Percentiles rank a stretch among this genome's conserved stretches.
Evolutionary conservation across 1,140 invertebrate genomes (phyloP).

Genomic region (Helicoverpa armigera): DNA sequence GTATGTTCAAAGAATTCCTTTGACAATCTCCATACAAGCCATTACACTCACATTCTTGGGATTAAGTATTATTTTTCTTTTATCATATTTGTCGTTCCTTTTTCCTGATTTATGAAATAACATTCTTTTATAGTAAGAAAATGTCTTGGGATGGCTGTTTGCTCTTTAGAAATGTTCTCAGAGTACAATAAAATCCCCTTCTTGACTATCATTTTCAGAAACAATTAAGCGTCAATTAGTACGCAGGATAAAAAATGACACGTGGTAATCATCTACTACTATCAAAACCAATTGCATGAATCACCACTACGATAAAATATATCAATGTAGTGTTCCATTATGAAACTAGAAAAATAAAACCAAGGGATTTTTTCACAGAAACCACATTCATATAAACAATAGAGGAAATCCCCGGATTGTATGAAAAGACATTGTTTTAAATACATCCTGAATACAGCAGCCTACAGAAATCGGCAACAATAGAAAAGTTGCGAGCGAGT

Average conservation of each 20-base stretch:
- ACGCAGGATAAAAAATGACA: too few species aligned
- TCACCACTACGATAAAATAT: conserved; percentile 8
- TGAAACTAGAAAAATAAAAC: neutral
- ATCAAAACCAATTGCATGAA: neutral
- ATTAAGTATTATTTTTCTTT: neutral
- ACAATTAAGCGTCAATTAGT: too few species aligned
- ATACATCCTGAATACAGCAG: neutral
- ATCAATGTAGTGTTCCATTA: neutral
- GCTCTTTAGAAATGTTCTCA: too few species aligned
- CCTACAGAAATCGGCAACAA: conserved; percentile 22
- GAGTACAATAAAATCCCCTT: too few species aligned
- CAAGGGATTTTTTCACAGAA: conserved; percentile 10
- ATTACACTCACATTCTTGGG: neutral
- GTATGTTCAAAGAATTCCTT: neutral
- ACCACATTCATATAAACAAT: neutral
- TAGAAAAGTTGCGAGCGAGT: conserved; percentile 14
- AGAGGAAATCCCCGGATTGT: conserved; percentile 8
- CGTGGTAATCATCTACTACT: too few species aligned
- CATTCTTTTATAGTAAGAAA: neutral
- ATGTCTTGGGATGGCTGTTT: too few species aligned
- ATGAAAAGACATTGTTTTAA: conserved; percentile 1
- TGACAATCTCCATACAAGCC: neutral
- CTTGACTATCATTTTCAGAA: too few species aligned
- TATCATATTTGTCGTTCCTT: neutral
- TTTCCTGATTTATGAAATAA: neutral